Evolutionary conservation across 2,113 vertebrate species (phyloP), one percentile per base, ranked within the genome.

Genomic region (Willisornis vidua): DNA sequence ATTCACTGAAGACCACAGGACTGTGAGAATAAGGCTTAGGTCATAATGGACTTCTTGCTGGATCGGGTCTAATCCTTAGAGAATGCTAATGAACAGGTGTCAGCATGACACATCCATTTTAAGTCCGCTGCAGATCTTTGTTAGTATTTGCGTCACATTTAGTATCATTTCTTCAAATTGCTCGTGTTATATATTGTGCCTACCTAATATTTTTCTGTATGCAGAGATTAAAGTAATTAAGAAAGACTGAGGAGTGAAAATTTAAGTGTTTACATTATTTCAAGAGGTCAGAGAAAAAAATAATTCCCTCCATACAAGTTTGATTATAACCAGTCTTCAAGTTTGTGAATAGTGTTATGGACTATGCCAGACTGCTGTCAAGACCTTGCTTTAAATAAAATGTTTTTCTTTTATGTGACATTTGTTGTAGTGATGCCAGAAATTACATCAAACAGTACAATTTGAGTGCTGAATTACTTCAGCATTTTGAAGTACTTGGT

Each of bases 371-470:
- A 95, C 87, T 97, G 71, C 95, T 97, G 92, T 98, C 97, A 97
- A 94, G 90, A 96, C 84, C 83, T 96, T 96, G 87, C 80, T 97
- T 97, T 95, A 97, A 97, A 74, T 97, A 94, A 97, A 90, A 97
- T 92, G 39, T 97, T 98, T 98, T 96, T 94, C 91, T 97, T 97
- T 97, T 93, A 94, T 96, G 72, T 96, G 96, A 96, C 94, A 90
- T 92, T 97, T 97, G 90, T 92, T 96, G 82, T 85, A 77, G 61
- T 86, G 79, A 91, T 97, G 96, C 98, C 97, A 98, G 96, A 96
- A 95, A 97, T 97, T 85, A 97, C 96, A 97, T 97, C 94, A 97
- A 97, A 97, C 72, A 73, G 80, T 96, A 82, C 85, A 71, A 95
- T 95, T 96, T 90, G 85, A 95, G 79, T 90, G 62, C 94, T 94